Evolutionary conservation across 2,888 invertebrate genomes (phyloP).

Genomic region (Lithodes maja): DNA sequence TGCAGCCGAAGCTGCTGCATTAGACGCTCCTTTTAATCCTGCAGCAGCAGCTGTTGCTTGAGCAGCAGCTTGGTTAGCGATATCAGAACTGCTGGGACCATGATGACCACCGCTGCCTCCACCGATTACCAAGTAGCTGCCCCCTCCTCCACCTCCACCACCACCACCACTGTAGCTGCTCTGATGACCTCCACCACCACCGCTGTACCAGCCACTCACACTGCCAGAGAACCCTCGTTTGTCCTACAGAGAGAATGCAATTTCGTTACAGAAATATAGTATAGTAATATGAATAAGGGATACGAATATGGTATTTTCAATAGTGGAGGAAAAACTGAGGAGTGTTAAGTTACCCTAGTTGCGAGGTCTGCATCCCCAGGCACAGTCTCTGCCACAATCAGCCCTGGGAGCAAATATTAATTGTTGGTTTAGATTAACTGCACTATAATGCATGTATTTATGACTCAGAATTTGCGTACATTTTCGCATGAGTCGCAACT

Average conservation of each 20-base stretch:
- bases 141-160: conserved; percentile 41
- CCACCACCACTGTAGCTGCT: neutral
- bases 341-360: neutral
- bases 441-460: neutral
- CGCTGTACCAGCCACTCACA: neutral
- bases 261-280: neutral
- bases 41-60: conserved; percentile 62
- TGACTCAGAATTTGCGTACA: neutral
- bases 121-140: conserved; percentile 21
- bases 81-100: conserved; percentile 40
- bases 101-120: conserved; percentile 44
- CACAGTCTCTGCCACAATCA: neutral
- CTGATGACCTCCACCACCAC: conserved; percentile 9
- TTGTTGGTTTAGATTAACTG: neutral
- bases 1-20: conserved; percentile 47
- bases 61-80: conserved; percentile 63
- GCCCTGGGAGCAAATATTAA: neutral
- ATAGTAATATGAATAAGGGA: neutral
- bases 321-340: neutral
- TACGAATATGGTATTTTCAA: neutral
- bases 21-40: conserved; percentile 52
- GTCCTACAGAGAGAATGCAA: neutral
- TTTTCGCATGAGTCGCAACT: neutral
- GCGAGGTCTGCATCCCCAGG: neutral
- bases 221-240: conserved; percentile 29